phyloP scores from a whole-genome alignment of 2,888 invertebrate species.

The Drosophila niveifrons region DNA sequence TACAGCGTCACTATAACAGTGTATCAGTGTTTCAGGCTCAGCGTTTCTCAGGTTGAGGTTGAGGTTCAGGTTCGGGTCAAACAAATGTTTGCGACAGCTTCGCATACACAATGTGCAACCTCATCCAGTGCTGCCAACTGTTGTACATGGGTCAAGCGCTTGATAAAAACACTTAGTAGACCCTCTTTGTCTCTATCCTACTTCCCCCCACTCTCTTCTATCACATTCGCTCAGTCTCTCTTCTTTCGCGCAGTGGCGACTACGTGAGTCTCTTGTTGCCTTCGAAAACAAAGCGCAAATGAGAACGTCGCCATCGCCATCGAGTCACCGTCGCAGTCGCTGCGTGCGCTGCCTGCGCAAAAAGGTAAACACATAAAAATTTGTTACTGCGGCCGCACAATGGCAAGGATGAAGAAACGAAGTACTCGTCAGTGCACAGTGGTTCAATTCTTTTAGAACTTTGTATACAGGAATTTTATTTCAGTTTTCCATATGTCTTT shows the following conservation, averaged over 20 bases:
- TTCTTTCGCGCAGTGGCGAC: background rate
- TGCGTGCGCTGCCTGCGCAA: slow-evolving; percentile 37
- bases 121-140: slow-evolving; percentile 8
- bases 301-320: background rate
- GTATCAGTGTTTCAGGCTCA: background rate
- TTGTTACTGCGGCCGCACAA: slow-evolving; percentile 66
- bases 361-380: slow-evolving; percentile 77
- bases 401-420: slow-evolving; percentile 5
- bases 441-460: background rate
- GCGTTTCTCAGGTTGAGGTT: background rate
- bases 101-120: slow-evolving; percentile 6
- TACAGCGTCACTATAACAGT: background rate
- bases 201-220: background rate
- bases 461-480: background rate
- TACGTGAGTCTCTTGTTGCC: background rate
- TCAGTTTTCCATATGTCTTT: too few relatives aligned
- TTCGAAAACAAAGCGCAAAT: slow-evolving; percentile 1
- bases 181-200: background rate
- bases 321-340: background rate
- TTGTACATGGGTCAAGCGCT: slow-evolving; percentile 53
- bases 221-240: background rate
- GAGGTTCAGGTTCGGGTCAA: slow-evolving; percentile 38
- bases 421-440: slow-evolving; percentile 26
- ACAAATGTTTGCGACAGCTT: slow-evolving; percentile 36
- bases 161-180: slow-evolving; percentile 46